A percentile compares a stretch with the other conserved stretches of the same genome.
Conservation (phyloP, 2,888 invertebrate genomes). For the Rotaria socialis region DNA sequence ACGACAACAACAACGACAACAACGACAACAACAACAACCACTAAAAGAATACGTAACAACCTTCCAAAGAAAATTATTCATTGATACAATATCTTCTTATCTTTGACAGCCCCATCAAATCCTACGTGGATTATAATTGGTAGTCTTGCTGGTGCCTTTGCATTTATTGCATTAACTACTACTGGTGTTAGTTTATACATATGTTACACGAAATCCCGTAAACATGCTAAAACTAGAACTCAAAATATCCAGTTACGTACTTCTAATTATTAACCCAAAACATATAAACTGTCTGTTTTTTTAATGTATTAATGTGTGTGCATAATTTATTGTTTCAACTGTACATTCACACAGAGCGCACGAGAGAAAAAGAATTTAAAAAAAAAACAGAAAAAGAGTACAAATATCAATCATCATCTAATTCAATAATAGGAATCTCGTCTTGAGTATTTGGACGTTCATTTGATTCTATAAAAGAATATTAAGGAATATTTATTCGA, state of each 20-base stretch:
- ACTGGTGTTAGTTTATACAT: neutral
- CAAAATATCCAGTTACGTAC: neutral
- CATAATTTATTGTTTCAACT: neutral
- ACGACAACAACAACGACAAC: neutral
- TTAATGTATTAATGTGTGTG: neutral
- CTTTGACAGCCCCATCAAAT: neutral
- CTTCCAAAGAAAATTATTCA: neutral
- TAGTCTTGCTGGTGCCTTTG: neutral
- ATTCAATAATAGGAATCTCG: neutral
- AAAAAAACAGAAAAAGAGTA: neutral
- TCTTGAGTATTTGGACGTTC: neutral
- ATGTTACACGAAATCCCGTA: neutral
- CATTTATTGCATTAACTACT: neutral
- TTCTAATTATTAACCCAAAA: too few relatives aligned
- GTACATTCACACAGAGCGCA: neutral
- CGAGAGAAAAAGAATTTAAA: neutral
- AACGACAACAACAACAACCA: too few relatives aligned
- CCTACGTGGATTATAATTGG: neutral
- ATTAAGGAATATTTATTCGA: neutral
- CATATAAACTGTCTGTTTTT: neutral
- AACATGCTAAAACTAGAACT: rapidly evolving
- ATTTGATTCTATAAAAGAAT: neutral
- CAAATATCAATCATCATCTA: conserved; percentile 7
- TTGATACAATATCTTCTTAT: neutral
- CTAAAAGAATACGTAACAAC: neutral